Evolutionary conservation across 2,113 vertebrate species (phyloP).

Genomic region (Illadopsis cleaveri): DNA sequence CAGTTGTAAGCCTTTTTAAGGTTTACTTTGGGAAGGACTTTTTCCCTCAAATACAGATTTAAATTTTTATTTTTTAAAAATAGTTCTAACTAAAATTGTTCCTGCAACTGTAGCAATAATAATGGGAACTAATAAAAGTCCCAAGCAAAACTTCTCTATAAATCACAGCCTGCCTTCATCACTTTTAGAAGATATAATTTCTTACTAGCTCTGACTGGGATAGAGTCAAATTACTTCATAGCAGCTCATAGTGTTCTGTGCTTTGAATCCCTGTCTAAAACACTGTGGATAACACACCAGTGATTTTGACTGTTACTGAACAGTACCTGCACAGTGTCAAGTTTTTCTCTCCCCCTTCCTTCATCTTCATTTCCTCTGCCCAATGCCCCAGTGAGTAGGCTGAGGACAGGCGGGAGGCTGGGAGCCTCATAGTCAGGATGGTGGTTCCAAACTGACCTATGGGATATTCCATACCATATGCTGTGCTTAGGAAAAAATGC

Average conservation of each 20-base stretch:
- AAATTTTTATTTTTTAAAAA: neutral
- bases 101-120: neutral
- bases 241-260: neutral
- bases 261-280: neutral
- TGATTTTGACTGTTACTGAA: neutral
- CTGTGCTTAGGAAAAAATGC: neutral
- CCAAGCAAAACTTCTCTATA: neutral
- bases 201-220: fast-evolving
- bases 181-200: neutral
- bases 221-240: neutral
- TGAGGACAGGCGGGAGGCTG: neutral
- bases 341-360: neutral
- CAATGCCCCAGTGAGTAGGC: fast-evolving
- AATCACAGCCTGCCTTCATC: neutral
- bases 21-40: neutral
- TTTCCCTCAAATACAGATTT: neutral
- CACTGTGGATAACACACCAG: neutral
- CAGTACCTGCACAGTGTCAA: neutral
- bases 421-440: neutral
- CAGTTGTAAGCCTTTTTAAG: neutral
- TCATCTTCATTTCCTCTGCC: neutral
- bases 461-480: neutral
- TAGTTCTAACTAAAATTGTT: neutral
- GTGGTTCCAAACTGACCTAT: fast-evolving
- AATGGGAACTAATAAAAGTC: neutral